These are phyloP conservation scores for Fragum sueziense DNA, from an alignment of 2,888 invertebrate species.

Conservation along the genomic window DNA sequence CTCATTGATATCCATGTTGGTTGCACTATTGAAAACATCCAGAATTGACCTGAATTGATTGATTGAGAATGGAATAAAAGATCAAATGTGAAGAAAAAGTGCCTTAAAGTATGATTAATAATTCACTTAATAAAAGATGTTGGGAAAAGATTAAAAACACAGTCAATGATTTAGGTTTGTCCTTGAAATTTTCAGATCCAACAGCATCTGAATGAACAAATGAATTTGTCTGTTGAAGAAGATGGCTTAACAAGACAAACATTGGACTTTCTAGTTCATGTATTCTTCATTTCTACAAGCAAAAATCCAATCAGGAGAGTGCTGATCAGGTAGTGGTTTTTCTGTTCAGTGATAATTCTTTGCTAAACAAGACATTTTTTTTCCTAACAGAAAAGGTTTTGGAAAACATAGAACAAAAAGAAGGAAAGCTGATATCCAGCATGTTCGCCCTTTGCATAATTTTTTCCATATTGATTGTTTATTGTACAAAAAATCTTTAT, in stretches of 20 bases:
- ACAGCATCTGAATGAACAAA: not conserved
- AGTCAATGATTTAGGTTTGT: not conserved
- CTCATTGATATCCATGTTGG: no score
- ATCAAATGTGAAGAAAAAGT: not conserved
- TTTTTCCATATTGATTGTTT: no score
- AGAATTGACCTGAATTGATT: not conserved
- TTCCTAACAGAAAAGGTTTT: not conserved
- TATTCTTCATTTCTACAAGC: slow-evolving; percentile 64
- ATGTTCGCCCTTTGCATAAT: no score
- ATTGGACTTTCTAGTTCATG: slow-evolving; percentile 55
- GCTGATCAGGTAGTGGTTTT: slow-evolving; percentile 64
- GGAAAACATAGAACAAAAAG: no score
- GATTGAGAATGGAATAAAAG: not conserved
- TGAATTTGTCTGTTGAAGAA: not conserved
- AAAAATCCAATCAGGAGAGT: slow-evolving; percentile 69
- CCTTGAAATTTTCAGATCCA: slow-evolving; percentile 24
- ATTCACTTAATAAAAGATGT: not conserved
- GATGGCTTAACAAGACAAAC: not conserved
- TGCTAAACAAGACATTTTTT: no score
- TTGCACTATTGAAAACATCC: not conserved
- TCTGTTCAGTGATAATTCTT: no score
- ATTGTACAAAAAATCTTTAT: no score
- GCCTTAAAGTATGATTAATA: not conserved
- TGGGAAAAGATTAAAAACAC: not conserved
- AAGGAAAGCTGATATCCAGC: no score